phyloP scores from a whole-genome alignment of 2,888 invertebrate species.

The Drosophila yooni region DNA sequence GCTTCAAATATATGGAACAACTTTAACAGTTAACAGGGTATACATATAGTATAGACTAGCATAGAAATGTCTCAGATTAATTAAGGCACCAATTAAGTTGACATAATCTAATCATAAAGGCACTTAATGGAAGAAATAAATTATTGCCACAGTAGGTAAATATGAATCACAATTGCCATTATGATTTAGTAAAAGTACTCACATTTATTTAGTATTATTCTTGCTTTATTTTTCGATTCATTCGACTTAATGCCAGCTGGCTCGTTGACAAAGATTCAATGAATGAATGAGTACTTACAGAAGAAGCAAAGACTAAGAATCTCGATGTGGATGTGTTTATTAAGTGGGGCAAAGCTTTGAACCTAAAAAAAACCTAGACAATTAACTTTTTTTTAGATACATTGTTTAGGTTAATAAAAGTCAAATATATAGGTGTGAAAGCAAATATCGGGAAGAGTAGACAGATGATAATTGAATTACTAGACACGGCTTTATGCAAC shows the following conservation, averaged over 20 bases:
- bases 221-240: background rate
- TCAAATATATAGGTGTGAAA: slow-evolving; percentile 22
- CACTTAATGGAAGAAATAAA: background rate
- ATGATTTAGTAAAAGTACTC: background rate
- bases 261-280: slow-evolving; percentile 1
- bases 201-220: background rate
- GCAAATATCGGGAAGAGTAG: background rate
- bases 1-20: background rate
- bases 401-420: slow-evolving; percentile 5
- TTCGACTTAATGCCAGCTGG: slow-evolving; percentile 3
- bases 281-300: background rate
- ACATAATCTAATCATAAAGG: slow-evolving; percentile 4
- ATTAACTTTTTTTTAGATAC: too few relatives aligned
- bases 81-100: background rate
- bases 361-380: background rate
- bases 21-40: background rate
- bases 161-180: slow-evolving; percentile 5
- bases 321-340: background rate
- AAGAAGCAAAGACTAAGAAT: background rate
- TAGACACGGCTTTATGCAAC: slow-evolving; percentile 41
- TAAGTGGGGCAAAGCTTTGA: background rate
- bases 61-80: background rate
- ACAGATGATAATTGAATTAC: slow-evolving; percentile 31
- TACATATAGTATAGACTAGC: background rate
- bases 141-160: background rate